Evolutionary conservation across 2,113 vertebrate genomes (phyloP).

Genomic region (Gymnorhina tibicen): DNA sequence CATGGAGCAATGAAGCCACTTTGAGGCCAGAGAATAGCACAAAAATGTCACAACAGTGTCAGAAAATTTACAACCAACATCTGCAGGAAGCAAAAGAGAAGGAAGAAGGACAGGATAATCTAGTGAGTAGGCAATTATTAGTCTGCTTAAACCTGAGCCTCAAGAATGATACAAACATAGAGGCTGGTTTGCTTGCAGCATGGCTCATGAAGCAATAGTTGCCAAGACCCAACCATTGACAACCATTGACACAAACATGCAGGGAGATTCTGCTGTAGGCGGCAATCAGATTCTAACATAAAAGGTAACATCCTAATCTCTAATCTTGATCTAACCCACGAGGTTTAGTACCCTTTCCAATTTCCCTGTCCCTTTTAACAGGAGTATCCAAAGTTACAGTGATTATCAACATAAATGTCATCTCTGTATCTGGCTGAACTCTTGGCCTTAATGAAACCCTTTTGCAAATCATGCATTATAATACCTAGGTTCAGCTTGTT

Average conservation of each 20-base stretch:
- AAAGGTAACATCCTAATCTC: not conserved
- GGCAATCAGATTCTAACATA: not conserved
- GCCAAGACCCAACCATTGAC: not conserved
- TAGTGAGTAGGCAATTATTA: not conserved
- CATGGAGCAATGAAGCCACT: not conserved
- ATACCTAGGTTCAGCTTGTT: not conserved
- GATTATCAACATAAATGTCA: not conserved
- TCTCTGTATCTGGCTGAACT: not conserved
- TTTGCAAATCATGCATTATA: not conserved
- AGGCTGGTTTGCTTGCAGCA: not conserved
- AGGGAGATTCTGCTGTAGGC: not conserved
- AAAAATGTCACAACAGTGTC: not conserved
- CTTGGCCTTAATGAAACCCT: not conserved
- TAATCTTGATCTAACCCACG: not conserved
- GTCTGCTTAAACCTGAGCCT: not conserved
- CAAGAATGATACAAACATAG: not conserved
- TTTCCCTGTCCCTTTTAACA: not conserved
- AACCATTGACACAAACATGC: rapidly evolving
- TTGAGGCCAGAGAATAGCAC: not conserved
- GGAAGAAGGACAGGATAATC: not conserved
- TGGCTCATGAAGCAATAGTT: not conserved
- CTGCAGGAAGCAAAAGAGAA: not conserved
- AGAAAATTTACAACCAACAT: not conserved
- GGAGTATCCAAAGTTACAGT: not conserved
- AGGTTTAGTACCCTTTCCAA: not conserved